Conservation (phyloP, 2,113 vertebrate genomes). For the Leiothrix lutea region DNA sequence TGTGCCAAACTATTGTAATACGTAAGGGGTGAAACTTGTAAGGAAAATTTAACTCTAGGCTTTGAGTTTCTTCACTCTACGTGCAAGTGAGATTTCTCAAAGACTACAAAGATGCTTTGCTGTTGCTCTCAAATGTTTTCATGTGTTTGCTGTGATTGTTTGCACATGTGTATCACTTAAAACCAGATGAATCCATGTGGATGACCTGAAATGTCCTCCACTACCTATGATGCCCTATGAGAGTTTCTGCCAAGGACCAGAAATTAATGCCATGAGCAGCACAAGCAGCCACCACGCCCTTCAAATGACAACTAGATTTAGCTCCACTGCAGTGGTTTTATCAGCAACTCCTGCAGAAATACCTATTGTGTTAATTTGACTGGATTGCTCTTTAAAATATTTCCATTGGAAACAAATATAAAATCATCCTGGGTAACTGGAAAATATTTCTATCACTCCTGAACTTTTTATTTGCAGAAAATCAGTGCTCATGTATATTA, state of each 20-base stretch:
- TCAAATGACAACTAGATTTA: not conserved
- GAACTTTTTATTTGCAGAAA: not conserved
- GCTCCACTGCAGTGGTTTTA: not conserved
- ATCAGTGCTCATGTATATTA: not conserved
- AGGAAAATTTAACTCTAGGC: not conserved
- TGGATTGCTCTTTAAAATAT: not conserved
- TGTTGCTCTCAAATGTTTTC: not conserved
- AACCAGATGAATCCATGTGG: not conserved
- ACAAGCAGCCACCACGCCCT: not conserved
- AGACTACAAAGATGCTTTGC: not conserved
- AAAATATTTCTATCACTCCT: not conserved
- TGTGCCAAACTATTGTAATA: not conserved
- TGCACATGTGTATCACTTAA: not conserved
- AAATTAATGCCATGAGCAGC: not conserved
- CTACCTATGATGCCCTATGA: fast-evolving
- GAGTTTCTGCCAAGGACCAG: not conserved
- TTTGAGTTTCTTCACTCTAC: not conserved
- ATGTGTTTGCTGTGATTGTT: not conserved
- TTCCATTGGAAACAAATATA: not conserved
- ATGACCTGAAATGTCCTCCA: not conserved
- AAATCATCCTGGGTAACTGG: not conserved
- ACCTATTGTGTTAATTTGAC: not conserved
- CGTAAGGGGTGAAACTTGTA: not conserved
- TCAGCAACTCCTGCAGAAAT: not conserved
- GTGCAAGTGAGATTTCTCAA: not conserved